Conservation (phyloP, 2,797 vertebrate species). For the Pseudochromis fuscus region DNA sequence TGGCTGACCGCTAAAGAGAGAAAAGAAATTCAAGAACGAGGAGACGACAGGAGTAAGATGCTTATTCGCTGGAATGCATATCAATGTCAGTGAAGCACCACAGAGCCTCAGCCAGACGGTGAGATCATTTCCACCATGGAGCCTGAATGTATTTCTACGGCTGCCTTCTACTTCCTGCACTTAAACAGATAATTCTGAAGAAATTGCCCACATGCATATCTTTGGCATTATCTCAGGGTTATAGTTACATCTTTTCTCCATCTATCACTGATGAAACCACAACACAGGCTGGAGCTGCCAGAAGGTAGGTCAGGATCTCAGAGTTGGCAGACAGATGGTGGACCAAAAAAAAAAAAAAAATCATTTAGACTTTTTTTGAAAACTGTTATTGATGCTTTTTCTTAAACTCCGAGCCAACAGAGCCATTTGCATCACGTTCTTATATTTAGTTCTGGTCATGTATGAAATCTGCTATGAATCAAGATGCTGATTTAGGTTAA, state of each 20-base stretch:
- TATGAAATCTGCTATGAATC: conserved; percentile 56
- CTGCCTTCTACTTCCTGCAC: conserved; percentile 67
- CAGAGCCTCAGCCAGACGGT: conserved; percentile 73
- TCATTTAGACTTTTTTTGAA: conserved; percentile 31
- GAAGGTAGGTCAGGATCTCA: conserved; percentile 45
- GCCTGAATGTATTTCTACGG: conserved; percentile 61
- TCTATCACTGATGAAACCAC: conserved; percentile 66
- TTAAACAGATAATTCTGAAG: conserved; percentile 68
- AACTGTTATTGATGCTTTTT: conserved; percentile 39
- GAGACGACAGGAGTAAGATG: conserved; percentile 66
- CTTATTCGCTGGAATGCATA: conserved; percentile 67
- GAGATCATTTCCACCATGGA: conserved; percentile 79
- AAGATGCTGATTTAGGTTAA: conserved; percentile 55
- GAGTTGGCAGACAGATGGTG: conserved; percentile 38
- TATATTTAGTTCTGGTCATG: conserved; percentile 55
- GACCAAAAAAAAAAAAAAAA: conserved; percentile 21
- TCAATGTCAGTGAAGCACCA: conserved; percentile 74
- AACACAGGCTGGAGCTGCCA: conserved; percentile 52
- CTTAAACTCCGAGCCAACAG: not conserved
- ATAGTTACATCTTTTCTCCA: conserved; percentile 49
- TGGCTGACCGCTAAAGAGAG: conserved; percentile 83
- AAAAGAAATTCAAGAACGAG: conserved; percentile 62
- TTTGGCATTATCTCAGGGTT: conserved; percentile 45
- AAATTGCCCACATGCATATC: conserved; percentile 54
- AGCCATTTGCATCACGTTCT: conserved; percentile 54